These are phyloP conservation scores for Antheraea pernyi DNA, from an alignment of 1,140 invertebrate species.

Conservation along the genomic window DNA sequence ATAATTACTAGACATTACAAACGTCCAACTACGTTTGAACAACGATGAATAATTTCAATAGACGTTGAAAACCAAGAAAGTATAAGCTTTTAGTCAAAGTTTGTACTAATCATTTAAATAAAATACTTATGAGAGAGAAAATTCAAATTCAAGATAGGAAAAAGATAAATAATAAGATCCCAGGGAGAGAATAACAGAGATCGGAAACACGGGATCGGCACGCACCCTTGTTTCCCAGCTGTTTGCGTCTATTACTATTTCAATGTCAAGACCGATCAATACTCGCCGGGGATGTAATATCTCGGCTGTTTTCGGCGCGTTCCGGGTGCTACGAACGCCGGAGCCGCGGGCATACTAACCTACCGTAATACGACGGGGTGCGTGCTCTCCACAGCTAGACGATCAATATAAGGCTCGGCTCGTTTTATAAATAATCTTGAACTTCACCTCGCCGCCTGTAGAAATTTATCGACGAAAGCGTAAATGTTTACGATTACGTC, in stretches of 20 bases:
- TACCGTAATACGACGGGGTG: conserved; percentile 73
- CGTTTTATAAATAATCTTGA: conserved; percentile 76
- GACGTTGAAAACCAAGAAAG: conserved; percentile 27
- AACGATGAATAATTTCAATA: conserved; percentile 43
- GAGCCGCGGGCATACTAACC: conserved; percentile 67
- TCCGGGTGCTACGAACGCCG: conserved; percentile 64
- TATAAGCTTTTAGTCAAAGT: not conserved
- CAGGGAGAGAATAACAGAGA: not conserved
- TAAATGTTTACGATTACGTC: conserved; percentile 7
- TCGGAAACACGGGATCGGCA: conserved; percentile 39
- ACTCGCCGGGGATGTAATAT: conserved; percentile 73
- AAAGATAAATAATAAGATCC: not conserved
- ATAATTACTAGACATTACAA: conserved; percentile 66
- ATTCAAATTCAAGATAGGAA: not conserved
- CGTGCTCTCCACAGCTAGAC: conserved; percentile 48
- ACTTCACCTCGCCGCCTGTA: conserved; percentile 62
- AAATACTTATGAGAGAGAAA: not conserved
- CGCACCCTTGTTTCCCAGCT: conserved; percentile 67
- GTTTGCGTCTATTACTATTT: conserved; percentile 79
- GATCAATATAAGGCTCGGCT: conserved; percentile 73
- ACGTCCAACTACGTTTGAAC: conserved; percentile 33
- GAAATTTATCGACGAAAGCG: conserved; percentile 60
- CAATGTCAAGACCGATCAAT: conserved; percentile 81
- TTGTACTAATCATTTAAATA: not conserved
- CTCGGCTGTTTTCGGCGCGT: conserved; percentile 64